Conservation (phyloP, 2,888 invertebrate genomes). For the Pedicia rivosa region DNA sequence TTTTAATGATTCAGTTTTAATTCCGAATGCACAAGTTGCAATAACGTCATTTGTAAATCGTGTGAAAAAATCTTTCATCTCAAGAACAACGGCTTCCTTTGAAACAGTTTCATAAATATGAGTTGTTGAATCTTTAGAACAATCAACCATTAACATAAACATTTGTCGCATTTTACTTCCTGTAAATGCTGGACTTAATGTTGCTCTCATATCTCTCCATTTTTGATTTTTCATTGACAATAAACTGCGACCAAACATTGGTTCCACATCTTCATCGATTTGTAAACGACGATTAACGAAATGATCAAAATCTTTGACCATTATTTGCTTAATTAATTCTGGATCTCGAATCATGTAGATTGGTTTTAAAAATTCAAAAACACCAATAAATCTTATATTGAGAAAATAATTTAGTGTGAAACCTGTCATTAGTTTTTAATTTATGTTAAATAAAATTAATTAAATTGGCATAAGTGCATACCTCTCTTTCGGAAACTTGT, state of each 20-base stretch:
- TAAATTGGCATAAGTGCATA: no score
- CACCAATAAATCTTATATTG: no score
- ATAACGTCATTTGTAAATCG: conserved; percentile 28
- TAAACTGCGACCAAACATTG: conserved; percentile 8
- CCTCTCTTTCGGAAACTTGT: not conserved
- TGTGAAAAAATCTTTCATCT: conserved; percentile 18
- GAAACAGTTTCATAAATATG: not conserved
- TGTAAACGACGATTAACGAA: conserved; percentile 2
- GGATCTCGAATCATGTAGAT: no score
- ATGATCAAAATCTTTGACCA: conserved; percentile 1
- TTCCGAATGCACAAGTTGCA: conserved; percentile 26
- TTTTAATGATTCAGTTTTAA: conserved; percentile 36
- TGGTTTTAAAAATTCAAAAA: no score
- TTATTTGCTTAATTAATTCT: conserved; percentile 4
- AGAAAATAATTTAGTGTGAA: no score
- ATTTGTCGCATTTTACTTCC: conserved; percentile 23
- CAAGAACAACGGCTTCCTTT: conserved; percentile 17
- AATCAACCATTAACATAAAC: conserved; percentile 12
- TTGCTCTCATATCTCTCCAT: conserved; percentile 22
- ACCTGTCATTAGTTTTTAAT: no score
- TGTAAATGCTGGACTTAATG: conserved; percentile 22
- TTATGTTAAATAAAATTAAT: no score
- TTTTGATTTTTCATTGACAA: conserved; percentile 10
- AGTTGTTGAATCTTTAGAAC: conserved; percentile 1
- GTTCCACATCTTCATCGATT: conserved; percentile 5